Base-by-base conservation (phyloP, 2,888 invertebrate genomes). In the Andrena camellia region DNA sequence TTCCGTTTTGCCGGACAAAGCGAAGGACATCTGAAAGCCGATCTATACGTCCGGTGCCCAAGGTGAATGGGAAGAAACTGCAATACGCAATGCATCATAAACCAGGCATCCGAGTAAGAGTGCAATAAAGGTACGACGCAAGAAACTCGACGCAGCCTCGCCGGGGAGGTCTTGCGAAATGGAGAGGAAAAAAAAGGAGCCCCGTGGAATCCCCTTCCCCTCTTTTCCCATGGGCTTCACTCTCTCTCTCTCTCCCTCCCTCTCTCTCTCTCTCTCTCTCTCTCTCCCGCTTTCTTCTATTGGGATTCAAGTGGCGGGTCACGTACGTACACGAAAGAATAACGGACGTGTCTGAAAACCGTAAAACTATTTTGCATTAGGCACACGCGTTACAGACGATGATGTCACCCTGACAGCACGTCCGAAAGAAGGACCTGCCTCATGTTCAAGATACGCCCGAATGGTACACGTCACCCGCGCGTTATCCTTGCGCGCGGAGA, bases 341-440 rank as follows among this genome's bases (percentile, higher is more conserved):
- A 89, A 89, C 90, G 90, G 88, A 73, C 73, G 79, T 77, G 79
- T 50, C 29, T 54, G 80, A 81, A 84, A 81, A 91, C 90, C 88
- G 90, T 88, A 90, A 90, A 89, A 88, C 88, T 86, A 87, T 90
- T 92, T 91, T 86, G 86, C 89, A 91, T 92, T 81, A 85, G 85
- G 74, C 79, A 78, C 90, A 91, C 88, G 90, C 81, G 78, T 84
- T 82, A 76, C 79, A 80, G 76, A 62, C 74, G 86, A 66, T 91
- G 91, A 91, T 89, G 90, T 91, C 91, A 91, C 66, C 78, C 67
- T 59, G 79, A 74, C 80, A 67, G 74, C 82, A 75, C 62, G 66
- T 26, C 81, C 89, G 60, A 88, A 87, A 86, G 79, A 78, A 84
- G 73, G 73, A 62, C 26, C 67, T n/a, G 63, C 20, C 29, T 72